Evolutionary conservation across 2,113 vertebrate species (phyloP).

Genomic region (Stegastes partitus): DNA sequence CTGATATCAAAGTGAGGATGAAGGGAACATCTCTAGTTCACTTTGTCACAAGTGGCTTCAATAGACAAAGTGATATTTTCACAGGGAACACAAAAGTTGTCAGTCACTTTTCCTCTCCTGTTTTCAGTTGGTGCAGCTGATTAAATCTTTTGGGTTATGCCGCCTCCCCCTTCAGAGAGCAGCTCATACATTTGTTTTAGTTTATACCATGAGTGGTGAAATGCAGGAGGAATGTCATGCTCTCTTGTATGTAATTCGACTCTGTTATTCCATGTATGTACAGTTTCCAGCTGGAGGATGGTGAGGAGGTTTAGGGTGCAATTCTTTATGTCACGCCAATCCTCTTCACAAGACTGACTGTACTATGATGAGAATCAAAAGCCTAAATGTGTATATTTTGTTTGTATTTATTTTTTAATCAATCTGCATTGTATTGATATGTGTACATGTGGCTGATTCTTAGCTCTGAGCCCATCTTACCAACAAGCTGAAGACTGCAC

Average conservation of each 20-base stretch:
- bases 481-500: too few relatives aligned
- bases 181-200: neutral
- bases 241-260: neutral
- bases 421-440: too few relatives aligned
- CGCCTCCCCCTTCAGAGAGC: neutral
- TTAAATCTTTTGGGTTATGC: neutral
- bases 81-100: neutral
- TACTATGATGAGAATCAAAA: too few relatives aligned
- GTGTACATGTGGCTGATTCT: too few relatives aligned
- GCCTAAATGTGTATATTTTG: too few relatives aligned
- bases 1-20: neutral
- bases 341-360: too few relatives aligned
- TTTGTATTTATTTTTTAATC: too few relatives aligned
- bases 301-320: too few relatives aligned
- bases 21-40: neutral
- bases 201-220: neutral
- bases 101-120: conserved; percentile 31
- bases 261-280: too few relatives aligned
- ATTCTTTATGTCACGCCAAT: too few relatives aligned
- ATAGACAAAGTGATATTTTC: conserved; percentile 5
- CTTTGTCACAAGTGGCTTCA: conserved; percentile 23
- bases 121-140: conserved; percentile 42
- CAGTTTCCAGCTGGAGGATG: too few relatives aligned
- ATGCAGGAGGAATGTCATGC: neutral
- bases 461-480: too few relatives aligned